Evolutionary conservation across 2,888 invertebrate genomes (phyloP), one percentile per base, ranked within the genome.

Genomic region (Neoaliturus tenellus): DNA sequence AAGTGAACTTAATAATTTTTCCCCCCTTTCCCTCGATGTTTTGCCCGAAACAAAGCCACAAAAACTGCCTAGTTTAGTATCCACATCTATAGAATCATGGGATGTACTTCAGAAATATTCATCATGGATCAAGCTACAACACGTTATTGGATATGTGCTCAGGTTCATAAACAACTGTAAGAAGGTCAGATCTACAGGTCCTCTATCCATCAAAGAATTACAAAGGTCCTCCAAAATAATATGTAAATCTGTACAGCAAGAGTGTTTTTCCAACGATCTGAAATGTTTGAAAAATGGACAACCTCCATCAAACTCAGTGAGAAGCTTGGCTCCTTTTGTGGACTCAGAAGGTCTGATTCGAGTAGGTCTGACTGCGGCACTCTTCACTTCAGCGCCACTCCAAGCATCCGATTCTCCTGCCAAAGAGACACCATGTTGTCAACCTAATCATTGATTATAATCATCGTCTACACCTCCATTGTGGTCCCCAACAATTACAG

Each of bases 401-500:
- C 14, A 80, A 84, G 73, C 84, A 78, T 55, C 82, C 80, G n/a
- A 55, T 81, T 12, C 14, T 85, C 8, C 39, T 85, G 6, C 82
- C 82, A 23, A 41, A 62, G 14, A 69, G 75, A 14, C 41, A 62
- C 67, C 55, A 67, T 28, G 71, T 85, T 12, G 75, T 86, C n/a
- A 78, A 28, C 41, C 39, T 87, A 1, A 23, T 87, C 6, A 83
- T 88, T 12, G 83, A 84, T 35, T 10, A 83, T 41, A 80, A 84
- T 25, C 87, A 88, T 82, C 35, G 4, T 0, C 28, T 81, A 17
- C 20, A 85, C 20, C 51, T 87, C 0, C 87, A 86, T 39, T 85
- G 86, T 10, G 85, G 87, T 14, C 85, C 86, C 12, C 85, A 85
- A 31, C 28, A 83, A 3, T 67, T 87, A 10, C 78, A 87, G 12